phyloP scores from a whole-genome alignment of 2,888 invertebrate genomes.

The Diachrysia chrysitis region DNA sequence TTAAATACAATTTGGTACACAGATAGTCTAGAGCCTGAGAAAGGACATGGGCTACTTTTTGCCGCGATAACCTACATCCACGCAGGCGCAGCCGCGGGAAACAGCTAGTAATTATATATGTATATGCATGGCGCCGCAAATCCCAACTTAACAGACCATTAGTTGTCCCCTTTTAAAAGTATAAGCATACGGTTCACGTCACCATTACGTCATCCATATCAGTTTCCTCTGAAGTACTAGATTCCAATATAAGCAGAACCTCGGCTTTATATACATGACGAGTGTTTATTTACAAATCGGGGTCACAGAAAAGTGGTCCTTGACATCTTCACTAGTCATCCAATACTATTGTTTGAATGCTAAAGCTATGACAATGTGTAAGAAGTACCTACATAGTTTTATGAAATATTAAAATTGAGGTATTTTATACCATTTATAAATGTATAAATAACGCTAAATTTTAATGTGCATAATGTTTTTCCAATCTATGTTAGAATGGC shows the following conservation, averaged over 20 bases:
- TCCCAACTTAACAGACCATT: neutral
- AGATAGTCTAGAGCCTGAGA: no score
- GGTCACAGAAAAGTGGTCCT: conserved; percentile 56
- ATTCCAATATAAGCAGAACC: conserved; percentile 46
- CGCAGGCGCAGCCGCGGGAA: no score
- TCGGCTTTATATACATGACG: conserved; percentile 27
- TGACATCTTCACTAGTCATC: conserved; percentile 61
- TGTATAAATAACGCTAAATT: no score
- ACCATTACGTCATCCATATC: conserved; percentile 22
- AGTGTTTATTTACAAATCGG: conserved; percentile 25
- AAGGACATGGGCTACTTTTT: no score
- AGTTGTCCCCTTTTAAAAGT: neutral
- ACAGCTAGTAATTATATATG: neutral
- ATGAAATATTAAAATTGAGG: conserved; percentile 22
- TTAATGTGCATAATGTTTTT: no score
- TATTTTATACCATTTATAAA: conserved; percentile 28
- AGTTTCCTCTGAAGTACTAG: conserved; percentile 28
- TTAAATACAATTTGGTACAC: no score
- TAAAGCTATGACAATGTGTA: conserved; percentile 27
- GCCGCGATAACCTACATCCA: no score
- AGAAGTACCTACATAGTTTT: conserved; percentile 26
- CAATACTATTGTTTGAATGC: conserved; percentile 38
- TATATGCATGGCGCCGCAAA: neutral
- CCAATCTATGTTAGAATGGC: no score
- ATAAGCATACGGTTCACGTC: neutral